Conservation (phyloP, 2,113 vertebrate species). For the Cephalopterus ornatus region DNA sequence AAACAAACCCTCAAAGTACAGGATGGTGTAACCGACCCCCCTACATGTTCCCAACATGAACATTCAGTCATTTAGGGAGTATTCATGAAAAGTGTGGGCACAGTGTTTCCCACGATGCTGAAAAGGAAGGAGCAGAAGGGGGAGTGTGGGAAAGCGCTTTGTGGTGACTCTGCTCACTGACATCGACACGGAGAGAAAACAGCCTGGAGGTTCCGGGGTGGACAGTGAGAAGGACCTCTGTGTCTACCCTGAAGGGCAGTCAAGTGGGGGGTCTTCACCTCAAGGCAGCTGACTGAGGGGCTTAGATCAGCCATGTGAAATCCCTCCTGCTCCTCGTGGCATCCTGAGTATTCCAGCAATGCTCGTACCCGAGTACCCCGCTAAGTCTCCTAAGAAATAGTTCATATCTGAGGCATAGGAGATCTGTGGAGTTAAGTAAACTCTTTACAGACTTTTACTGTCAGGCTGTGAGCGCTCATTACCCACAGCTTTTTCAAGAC, state of each 20-base stretch:
- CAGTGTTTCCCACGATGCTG: background rate
- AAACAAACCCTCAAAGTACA: background rate
- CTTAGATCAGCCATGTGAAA: background rate
- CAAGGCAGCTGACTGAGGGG: background rate
- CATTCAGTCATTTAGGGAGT: background rate
- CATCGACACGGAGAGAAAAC: background rate
- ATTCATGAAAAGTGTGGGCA: background rate
- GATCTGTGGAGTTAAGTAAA: background rate
- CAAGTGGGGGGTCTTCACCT: background rate
- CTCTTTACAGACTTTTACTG: background rate
- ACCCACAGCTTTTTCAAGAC: background rate
- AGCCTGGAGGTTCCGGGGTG: background rate
- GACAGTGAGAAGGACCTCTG: background rate
- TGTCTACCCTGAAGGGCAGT: background rate
- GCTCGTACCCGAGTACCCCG: background rate
- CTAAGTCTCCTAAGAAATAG: background rate
- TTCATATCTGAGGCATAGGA: accelerated
- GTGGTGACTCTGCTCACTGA: background rate
- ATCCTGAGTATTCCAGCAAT: accelerated
- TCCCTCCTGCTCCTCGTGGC: background rate
- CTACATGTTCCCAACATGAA: background rate
- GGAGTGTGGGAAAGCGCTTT: background rate
- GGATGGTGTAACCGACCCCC: background rate
- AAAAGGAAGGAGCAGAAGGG: background rate
- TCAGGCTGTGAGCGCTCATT: background rate